Evolutionary conservation across 2,113 vertebrate species (phyloP).

Genomic region (Hoplias malabaricus): DNA sequence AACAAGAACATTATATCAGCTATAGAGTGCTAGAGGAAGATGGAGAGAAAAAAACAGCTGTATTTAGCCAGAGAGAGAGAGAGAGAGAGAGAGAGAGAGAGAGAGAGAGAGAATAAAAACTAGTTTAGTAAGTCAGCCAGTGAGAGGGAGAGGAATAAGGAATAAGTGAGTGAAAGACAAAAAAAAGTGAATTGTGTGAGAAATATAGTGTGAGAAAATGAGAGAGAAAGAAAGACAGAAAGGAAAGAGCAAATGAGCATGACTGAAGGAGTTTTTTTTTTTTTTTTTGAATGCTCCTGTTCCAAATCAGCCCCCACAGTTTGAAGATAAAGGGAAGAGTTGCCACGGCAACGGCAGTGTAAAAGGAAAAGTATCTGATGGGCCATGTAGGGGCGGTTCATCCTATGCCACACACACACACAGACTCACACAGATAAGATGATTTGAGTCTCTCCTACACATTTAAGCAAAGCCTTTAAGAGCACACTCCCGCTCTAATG

Average conservation of each 20-base stretch:
- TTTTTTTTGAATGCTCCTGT: slow-evolving; percentile 68
- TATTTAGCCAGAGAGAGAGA: slow-evolving; percentile 53
- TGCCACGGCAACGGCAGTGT: slow-evolving; percentile 81
- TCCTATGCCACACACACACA: slow-evolving; percentile 43
- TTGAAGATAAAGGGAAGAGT: slow-evolving; percentile 83
- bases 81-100: slow-evolving; percentile 2
- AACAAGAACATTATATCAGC: too few species aligned
- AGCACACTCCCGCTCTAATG: slow-evolving; percentile 59
- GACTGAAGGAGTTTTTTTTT: slow-evolving; percentile 43
- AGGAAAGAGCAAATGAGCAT: slow-evolving; percentile 34
- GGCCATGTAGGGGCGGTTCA: slow-evolving; percentile 64
- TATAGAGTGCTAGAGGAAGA: too few species aligned
- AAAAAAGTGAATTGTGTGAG: neutral
- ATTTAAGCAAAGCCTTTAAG: slow-evolving; percentile 61
- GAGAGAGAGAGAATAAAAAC: neutral
- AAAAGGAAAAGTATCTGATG: slow-evolving; percentile 75
- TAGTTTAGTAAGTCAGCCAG: too few species aligned
- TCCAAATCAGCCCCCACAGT: slow-evolving; percentile 69
- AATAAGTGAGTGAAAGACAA: neutral
- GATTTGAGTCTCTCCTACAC: slow-evolving; percentile 65
- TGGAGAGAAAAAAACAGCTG: too few species aligned
- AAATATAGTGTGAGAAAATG: too few species aligned
- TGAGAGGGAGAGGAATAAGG: slow-evolving; percentile 44
- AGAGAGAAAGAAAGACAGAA: neutral
- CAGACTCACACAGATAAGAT: slow-evolving; percentile 66